Evolutionary conservation across 2,888 invertebrate species (phyloP).

Genomic region (Dryococelus australis): DNA sequence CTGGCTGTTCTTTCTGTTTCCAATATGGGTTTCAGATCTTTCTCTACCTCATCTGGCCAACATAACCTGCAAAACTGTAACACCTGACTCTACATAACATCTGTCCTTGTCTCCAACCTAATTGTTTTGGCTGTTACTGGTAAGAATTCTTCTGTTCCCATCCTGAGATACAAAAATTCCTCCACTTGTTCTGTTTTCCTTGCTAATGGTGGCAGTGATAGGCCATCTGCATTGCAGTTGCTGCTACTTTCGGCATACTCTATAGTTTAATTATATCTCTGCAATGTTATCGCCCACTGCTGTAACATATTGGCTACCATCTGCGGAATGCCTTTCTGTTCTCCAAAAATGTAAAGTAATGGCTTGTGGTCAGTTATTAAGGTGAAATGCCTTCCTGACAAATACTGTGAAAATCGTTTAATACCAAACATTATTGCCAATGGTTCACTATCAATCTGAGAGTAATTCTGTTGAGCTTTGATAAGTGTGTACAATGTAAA

Average conservation of each 20-base stretch:
- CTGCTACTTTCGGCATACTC: conserved; percentile 42
- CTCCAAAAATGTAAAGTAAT: conserved; percentile 54
- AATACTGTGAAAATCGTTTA: conserved; percentile 47
- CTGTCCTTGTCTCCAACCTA: neutral
- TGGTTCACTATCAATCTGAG: conserved; percentile 50
- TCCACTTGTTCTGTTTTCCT: neutral
- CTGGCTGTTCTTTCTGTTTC: neutral
- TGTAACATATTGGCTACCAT: conserved; percentile 52
- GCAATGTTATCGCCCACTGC: conserved; percentile 52
- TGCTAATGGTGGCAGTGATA: neutral
- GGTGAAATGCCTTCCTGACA: conserved; percentile 48
- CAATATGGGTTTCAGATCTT: neutral
- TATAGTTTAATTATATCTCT: conserved; percentile 52
- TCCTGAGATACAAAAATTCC: neutral
- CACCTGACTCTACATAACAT: neutral
- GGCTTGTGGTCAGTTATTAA: conserved; percentile 57
- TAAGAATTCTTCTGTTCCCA: neutral
- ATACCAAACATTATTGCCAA: conserved; percentile 50
- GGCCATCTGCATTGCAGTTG: conserved; percentile 43
- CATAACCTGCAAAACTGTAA: neutral
- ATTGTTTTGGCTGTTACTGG: neutral
- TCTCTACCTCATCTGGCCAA: neutral
- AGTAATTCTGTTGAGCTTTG: no score
- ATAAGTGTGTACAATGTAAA: no score
- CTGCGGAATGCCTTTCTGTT: no score